Base-by-base conservation (phyloP, 2,888 invertebrate species). In the Synanthedon myopaeformis region DNA sequence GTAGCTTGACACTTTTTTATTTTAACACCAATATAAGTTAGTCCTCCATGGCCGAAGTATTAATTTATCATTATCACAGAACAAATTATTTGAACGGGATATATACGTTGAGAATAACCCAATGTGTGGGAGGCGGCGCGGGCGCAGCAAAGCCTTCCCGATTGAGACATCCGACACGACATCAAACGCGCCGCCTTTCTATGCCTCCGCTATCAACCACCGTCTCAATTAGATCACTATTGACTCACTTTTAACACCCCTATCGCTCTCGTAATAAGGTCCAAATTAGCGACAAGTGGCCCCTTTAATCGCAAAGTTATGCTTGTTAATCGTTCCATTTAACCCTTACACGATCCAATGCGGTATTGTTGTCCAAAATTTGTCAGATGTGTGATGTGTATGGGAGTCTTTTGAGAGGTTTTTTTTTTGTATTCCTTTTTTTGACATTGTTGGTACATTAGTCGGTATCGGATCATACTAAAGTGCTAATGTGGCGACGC, bases 141-240 rank as follows among this genome's bases (percentile, higher is more conserved):
- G 70, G 74, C 76, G 54, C 57, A 48, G 51, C 49, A 53, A 53
- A 49, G 53, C 56, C 52, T 52, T 49, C 58, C 60, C 79, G 82
- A 86, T 84, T 80, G 82, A 84, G 84, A 80, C 82, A 86, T 84
- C 81, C 79, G 84, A 86, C 74, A 76, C 76, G 75, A 63, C 70
- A 71, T 86, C 86, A 86, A 85, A 86, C 75, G 76, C 55, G 65
- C 85, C 85, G 85, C 79, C 63, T 67, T 71, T 79, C 80, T 81
- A 82, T 80, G 81, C 76, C 74, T 74, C 76, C 70, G 68, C 69
- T 78, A 75, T 74, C 74, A 61, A 70, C 74, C 70, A 77, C 63
- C 56, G 54, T 49, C 51, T 35, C 52, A 45, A 41, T 55, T 54
- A 59, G 65, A 64, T 70, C 72, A 72, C 56, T 62, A 59, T 51